Evolutionary conservation across 2,113 vertebrate species (phyloP).

Genomic region (Numida meleagris): DNA sequence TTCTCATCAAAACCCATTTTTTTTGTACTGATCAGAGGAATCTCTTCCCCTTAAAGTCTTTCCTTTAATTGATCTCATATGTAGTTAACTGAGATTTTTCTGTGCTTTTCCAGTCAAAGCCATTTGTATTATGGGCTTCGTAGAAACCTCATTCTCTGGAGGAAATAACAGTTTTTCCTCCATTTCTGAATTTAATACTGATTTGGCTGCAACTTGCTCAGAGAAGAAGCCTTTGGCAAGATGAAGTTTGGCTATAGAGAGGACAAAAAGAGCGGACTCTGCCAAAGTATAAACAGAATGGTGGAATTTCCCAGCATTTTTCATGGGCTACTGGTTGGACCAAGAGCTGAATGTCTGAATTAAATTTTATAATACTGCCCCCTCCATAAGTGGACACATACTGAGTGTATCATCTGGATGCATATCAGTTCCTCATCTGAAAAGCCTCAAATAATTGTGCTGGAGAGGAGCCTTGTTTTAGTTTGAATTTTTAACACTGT

Average conservation of each 20-base stretch:
- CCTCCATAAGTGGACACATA: neutral
- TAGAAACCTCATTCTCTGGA: neutral
- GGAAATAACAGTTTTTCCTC: neutral
- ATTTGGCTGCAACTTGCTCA: neutral
- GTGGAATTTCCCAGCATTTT: neutral
- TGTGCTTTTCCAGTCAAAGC: neutral
- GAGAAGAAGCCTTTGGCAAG: neutral
- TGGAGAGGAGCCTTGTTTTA: slow-evolving; percentile 37
- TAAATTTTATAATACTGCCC: neutral
- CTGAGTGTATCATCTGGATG: neutral
- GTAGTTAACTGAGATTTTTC: neutral
- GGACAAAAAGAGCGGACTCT: neutral
- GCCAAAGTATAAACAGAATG: neutral
- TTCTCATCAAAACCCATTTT: neutral
- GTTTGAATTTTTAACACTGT: neutral
- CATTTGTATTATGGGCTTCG: neutral
- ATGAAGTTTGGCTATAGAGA: neutral
- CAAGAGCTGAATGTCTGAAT: neutral
- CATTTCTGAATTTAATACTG: neutral
- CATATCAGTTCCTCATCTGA: neutral
- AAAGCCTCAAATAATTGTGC: neutral
- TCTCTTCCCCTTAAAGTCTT: neutral
- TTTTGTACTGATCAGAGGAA: neutral
- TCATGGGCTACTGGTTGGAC: neutral
- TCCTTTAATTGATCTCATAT: slow-evolving; percentile 1